phyloP scores from a whole-genome alignment of 2,797 vertebrate genomes.

The Buphagus erythrorhynchus region DNA sequence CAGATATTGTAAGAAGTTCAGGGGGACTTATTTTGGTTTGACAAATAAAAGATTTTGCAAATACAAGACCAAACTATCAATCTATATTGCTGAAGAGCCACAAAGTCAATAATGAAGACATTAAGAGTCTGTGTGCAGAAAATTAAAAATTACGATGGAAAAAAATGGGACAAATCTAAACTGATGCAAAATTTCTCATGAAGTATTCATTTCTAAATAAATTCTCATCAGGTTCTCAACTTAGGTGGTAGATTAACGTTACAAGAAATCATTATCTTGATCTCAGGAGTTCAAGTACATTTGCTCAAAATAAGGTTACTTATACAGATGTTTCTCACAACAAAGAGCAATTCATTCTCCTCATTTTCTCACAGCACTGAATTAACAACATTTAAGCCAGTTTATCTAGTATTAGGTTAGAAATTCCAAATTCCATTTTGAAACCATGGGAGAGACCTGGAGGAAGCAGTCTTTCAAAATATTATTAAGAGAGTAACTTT shows the following conservation, averaged over 20 bases:
- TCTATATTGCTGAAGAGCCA: not conserved
- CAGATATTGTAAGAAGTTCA: not conserved
- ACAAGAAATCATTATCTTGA: not conserved
- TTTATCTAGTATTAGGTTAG: not conserved
- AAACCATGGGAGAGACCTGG: not conserved
- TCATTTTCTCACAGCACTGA: not conserved
- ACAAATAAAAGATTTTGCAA: not conserved
- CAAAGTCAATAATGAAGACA: not conserved
- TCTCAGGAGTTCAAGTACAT: not conserved
- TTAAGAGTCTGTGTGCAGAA: not conserved
- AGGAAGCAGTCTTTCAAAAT: not conserved
- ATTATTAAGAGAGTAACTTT: not conserved
- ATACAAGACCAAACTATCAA: not conserved
- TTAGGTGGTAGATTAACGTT: not conserved
- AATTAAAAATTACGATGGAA: not conserved
- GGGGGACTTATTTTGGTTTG: not conserved
- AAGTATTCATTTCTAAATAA: not conserved
- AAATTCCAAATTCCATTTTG: not conserved
- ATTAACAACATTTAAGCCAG: not conserved
- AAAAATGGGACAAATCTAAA: not conserved
- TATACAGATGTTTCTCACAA: not conserved
- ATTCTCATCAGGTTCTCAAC: not conserved
- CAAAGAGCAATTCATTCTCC: not conserved
- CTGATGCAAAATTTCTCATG: not conserved
- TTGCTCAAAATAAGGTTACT: not conserved